Evolutionary conservation across 2,113 vertebrate genomes (phyloP).

Genomic region (Rhizomys pruinosus): DNA sequence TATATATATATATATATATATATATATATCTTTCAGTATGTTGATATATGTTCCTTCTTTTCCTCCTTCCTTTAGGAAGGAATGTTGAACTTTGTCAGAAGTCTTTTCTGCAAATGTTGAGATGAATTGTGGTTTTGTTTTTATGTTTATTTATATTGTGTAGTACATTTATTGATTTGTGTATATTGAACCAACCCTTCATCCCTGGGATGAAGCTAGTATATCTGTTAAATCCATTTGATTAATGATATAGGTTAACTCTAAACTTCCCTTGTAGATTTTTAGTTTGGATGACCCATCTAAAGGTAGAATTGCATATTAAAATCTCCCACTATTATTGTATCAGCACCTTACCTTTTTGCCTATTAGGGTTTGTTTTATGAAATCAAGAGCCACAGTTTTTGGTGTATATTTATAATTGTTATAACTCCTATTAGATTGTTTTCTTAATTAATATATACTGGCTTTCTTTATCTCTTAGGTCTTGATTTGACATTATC

Average conservation of each 20-base stretch:
- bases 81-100: neutral
- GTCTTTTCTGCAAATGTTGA: neutral
- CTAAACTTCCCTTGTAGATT: neutral
- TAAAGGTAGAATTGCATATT: neutral
- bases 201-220: neutral
- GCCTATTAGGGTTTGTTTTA: neutral
- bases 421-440: neutral
- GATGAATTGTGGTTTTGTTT: neutral
- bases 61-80: neutral
- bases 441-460: neutral
- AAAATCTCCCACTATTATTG: neutral
- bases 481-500: neutral
- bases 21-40: neutral
- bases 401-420: neutral
- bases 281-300: neutral
- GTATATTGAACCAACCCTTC: neutral
- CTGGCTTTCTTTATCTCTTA: neutral
- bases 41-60: neutral
- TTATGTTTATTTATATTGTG: neutral
- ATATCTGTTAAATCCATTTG: neutral
- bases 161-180: neutral
- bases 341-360: neutral
- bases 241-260: neutral
- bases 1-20: no score
- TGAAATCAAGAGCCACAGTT: no score